Conservation (phyloP, 2,888 invertebrate genomes). For the Scaptomyza flava region DNA sequence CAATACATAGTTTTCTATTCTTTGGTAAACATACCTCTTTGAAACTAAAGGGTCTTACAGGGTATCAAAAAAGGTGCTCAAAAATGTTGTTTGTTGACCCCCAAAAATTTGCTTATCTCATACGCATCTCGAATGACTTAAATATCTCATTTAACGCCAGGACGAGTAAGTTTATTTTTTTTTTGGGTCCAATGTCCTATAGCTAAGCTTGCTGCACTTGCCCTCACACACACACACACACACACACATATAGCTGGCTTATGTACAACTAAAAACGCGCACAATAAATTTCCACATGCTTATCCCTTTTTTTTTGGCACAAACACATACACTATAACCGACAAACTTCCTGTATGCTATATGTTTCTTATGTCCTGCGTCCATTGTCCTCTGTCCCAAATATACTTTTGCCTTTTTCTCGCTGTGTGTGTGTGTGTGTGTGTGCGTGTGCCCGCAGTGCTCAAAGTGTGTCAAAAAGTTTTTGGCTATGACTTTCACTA, state of each 20-base stretch:
- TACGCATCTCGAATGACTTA: constrained; percentile 73
- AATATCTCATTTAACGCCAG: constrained; percentile 81
- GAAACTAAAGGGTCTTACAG: neutral
- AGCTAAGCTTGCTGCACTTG: constrained; percentile 51
- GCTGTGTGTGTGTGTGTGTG: constrained; percentile 19
- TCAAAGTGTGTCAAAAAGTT: constrained; percentile 78
- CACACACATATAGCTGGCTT: constrained; percentile 11
- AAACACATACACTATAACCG: neutral
- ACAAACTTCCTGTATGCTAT: constrained; percentile 27
- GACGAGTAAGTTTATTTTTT: constrained; percentile 57
- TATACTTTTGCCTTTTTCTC: constrained; percentile 12
- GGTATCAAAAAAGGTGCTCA: constrained; percentile 36
- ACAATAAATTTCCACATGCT: constrained; percentile 74
- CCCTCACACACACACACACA: constrained; percentile 35
- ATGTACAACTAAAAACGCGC: constrained; percentile 50
- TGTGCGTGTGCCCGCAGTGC: constrained; percentile 44
- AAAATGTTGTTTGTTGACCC: constrained; percentile 57
- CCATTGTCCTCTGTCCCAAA: constrained; percentile 45
- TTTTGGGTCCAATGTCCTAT: constrained; percentile 1
- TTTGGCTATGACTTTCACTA: constrained; percentile 76
- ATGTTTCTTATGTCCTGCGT: constrained; percentile 48
- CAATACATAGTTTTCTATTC: too few relatives aligned
- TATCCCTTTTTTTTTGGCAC: constrained; percentile 67
- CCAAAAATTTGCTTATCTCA: constrained; percentile 64
- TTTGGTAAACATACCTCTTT: neutral